Percentiles rank a stretch among this genome's conserved stretches.
These are phyloP conservation scores for Promerops cafer DNA, from an alignment of 2,113 vertebrate species.

Conservation along the genomic window DNA sequence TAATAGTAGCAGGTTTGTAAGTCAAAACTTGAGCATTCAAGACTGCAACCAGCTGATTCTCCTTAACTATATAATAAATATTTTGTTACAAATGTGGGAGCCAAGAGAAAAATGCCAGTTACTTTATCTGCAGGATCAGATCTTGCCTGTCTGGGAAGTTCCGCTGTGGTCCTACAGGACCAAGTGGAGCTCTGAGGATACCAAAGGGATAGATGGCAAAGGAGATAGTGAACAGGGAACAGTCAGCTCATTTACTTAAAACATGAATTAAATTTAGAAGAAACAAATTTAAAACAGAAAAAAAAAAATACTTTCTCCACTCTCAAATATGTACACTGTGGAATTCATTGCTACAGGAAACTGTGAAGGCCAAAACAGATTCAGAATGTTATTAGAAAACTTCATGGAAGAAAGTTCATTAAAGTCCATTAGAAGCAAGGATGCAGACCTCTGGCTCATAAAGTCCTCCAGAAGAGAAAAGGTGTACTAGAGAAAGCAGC, in stretches of 20 bases:
- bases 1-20: background rate
- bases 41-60: background rate
- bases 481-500: background rate
- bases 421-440: background rate
- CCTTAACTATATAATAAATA: background rate
- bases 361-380: background rate
- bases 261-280: background rate
- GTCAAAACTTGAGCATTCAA: background rate
- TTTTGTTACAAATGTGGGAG: background rate
- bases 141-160: background rate
- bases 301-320: background rate
- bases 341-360: background rate
- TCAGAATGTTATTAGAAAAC: background rate
- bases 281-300: background rate
- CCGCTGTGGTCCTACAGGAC: background rate
- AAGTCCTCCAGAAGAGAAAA: background rate
- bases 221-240: background rate
- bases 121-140: background rate
- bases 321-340: background rate
- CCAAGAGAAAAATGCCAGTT: background rate
- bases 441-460: background rate
- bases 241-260: background rate
- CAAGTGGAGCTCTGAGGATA: background rate
- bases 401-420: background rate
- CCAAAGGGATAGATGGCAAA: background rate